Base-by-base conservation (phyloP, 2,113 vertebrate genomes). In the Centropristis striata region DNA sequence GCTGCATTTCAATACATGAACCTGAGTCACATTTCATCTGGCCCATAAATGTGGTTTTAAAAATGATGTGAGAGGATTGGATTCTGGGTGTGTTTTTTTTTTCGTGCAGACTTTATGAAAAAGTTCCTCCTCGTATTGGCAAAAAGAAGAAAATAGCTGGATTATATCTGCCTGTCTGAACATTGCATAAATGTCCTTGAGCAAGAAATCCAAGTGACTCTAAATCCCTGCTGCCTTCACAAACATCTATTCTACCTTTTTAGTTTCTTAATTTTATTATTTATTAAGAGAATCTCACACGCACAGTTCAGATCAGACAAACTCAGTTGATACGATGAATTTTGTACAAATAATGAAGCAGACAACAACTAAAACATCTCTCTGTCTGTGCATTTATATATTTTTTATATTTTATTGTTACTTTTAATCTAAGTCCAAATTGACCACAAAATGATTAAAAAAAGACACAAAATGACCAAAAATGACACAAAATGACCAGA, bases 111-210 rank as follows among this genome's bases (percentile, higher is more conserved):
- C 72, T 72, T 49, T 16, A 63, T 74, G 25, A 60, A 80, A 66
- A 73, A 21, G 20, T 65, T 68, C 20, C 12, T 54, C 7, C 39
- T 54, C 12, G 1, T 65, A 5, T 71, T 51, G 28, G 57, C 8
- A 27, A 41, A 47, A 54, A 10, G 21, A 41, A 47, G 41, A 13
- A 55, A 63, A 50, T 50, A 47, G 20, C 65, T 77, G 73, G 71
- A 28, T 16, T 20, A 4, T 8, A 71, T 15, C 37, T 21, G 50
- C 49, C 14, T 41, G 64, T 75, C 39, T 70, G 60, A 78, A 55
- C 36, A 3, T 37, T 74, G 59, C 16, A 8, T 72, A 58, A 78
- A 81, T 60, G 80, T 59, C 76, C 50, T 76, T 54, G 70, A 84
- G 73, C 73, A 25, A 46, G 69, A 77, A 80, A 78, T 49, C 70